Conservation (phyloP, 2,113 vertebrate genomes). For the Pachypanchax playfairii region DNA sequence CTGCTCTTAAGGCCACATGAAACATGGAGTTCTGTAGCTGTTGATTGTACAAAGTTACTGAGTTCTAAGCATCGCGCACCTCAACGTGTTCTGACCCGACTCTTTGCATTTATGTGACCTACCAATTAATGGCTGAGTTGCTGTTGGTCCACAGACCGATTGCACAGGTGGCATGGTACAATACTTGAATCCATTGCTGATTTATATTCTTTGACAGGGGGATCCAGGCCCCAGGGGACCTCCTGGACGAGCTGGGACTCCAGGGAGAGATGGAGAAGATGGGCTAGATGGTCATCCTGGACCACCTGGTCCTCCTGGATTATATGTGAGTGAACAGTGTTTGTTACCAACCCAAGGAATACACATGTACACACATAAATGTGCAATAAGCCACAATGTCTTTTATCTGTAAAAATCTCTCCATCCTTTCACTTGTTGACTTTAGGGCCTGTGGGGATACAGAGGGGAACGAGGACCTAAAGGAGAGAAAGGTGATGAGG, state of each 20-base stretch:
- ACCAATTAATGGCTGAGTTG: too few relatives aligned
- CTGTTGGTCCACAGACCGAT: too few relatives aligned
- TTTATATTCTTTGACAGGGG: conserved; percentile 73
- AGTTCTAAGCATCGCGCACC: too few relatives aligned
- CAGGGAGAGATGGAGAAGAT: conserved; percentile 79
- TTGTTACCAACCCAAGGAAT: background rate
- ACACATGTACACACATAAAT: background rate
- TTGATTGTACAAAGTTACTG: too few relatives aligned
- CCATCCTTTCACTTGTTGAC: conserved; percentile 4
- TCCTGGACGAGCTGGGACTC: conserved; percentile 77
- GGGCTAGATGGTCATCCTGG: conserved; percentile 83
- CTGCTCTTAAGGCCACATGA: too few relatives aligned
- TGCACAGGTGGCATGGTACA: too few relatives aligned
- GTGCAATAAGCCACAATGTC: background rate
- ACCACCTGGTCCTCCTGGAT: conserved; percentile 75
- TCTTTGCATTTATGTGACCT: too few relatives aligned
- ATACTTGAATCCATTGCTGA: too few relatives aligned
- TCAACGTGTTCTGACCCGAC: too few relatives aligned
- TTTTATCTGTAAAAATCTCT: background rate
- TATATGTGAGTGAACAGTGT: conserved; percentile 71
- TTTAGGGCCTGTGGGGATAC: conserved; percentile 86
- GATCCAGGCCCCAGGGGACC: conserved; percentile 78
- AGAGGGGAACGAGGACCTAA: conserved; percentile 82
- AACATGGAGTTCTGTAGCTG: too few relatives aligned
- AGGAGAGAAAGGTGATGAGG: conserved; percentile 89